A percentile compares a stretch with the other conserved stretches of the same genome.
Evolutionary conservation across 2,797 vertebrate genomes (phyloP).

Genomic region (Oryzias dopingdopingensis): DNA sequence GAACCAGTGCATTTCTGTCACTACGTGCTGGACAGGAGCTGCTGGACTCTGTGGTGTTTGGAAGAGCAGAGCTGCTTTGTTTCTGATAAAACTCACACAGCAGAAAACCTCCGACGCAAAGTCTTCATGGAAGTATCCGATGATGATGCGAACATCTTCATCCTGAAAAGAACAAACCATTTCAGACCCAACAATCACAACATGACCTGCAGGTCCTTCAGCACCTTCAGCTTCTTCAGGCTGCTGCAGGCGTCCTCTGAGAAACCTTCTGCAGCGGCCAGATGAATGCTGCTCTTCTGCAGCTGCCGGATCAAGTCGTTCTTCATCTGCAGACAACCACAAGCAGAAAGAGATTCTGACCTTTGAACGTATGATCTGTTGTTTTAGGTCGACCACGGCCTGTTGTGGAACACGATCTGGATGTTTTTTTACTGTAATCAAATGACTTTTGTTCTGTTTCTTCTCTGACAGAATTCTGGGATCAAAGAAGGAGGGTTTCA

Average conservation of each 20-base stretch:
- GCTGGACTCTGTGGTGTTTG: too few species aligned
- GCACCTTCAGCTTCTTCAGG: conserved; percentile 86
- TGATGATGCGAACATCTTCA: conserved; percentile 84
- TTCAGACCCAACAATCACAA: background rate
- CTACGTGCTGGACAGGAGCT: too few species aligned
- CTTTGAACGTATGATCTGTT: too few species aligned
- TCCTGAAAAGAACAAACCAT: conserved; percentile 71
- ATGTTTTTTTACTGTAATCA: too few species aligned
- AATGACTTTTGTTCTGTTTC: too few species aligned
- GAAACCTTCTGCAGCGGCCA: conserved; percentile 81
- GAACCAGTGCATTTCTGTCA: too few species aligned
- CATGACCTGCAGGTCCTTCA: background rate
- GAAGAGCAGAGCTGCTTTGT: too few species aligned
- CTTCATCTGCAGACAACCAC: conserved; percentile 77
- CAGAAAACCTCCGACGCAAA: conserved; percentile 88
- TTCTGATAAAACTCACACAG: conserved; percentile 73
- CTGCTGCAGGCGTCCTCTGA: conserved; percentile 82
- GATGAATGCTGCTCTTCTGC: conserved; percentile 79
- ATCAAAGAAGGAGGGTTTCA: too few species aligned
- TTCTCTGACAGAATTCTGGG: too few species aligned
- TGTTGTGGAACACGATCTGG: too few species aligned
- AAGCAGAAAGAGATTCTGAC: background rate
- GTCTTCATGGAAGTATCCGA: conserved; percentile 84
- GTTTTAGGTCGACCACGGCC: too few species aligned
- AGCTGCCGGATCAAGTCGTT: conserved; percentile 84